These are phyloP conservation scores for Tragulus kanchil DNA, from an alignment of 2,113 vertebrate species.

Conservation along the genomic window DNA sequence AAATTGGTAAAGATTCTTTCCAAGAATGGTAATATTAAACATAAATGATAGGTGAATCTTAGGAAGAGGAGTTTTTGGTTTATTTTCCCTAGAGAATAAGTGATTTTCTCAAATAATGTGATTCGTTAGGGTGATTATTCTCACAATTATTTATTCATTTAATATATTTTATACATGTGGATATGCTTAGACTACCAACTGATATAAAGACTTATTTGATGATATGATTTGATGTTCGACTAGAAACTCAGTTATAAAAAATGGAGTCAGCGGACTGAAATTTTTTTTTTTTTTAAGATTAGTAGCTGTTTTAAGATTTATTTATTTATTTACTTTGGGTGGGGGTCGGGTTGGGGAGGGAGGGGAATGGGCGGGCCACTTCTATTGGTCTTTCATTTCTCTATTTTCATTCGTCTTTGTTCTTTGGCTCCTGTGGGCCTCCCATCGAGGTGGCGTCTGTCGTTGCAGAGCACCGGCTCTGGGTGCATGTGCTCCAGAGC, in stretches of 20 bases:
- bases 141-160: conserved; percentile 15
- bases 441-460: too few relatives aligned
- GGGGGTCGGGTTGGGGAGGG: too few relatives aligned
- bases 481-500: too few relatives aligned
- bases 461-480: too few relatives aligned
- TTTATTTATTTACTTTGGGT: too few relatives aligned
- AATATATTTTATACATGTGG: background rate
- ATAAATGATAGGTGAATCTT: conserved; percentile 19
- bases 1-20: conserved; percentile 54
- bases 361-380: too few relatives aligned
- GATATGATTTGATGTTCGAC: conserved; percentile 51
- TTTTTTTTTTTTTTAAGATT: background rate
- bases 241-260: conserved; percentile 42
- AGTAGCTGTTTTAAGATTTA: too few relatives aligned
- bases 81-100: conserved; percentile 44
- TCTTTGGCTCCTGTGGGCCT: too few relatives aligned
- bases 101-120: conserved; percentile 54
- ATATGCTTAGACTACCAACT: conserved; percentile 48
- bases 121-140: conserved; percentile 53
- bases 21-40: conserved; percentile 45
- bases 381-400: too few relatives aligned
- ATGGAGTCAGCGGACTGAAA: background rate
- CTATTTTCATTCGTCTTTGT: too few relatives aligned
- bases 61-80: background rate
- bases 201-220: background rate